Evolutionary conservation across 2,797 vertebrate genomes (phyloP), one percentile per base, ranked within the genome.

Genomic region (Pitangus sulphuratus): DNA sequence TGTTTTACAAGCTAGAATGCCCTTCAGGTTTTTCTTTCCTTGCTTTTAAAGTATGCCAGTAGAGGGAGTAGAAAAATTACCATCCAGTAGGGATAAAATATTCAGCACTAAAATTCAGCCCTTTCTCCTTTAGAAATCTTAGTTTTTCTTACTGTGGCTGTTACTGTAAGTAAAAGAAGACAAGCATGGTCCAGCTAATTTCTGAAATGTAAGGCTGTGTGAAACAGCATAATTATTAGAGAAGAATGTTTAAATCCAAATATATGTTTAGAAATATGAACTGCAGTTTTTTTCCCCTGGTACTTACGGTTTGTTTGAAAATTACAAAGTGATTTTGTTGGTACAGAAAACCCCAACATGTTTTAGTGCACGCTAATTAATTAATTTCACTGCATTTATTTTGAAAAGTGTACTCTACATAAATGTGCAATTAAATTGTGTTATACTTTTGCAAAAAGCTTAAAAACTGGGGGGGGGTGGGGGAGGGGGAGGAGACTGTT

Each of bases 61-160:
- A 95, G 88, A 91, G 95, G 89, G 91, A 92, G 91, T 86, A 72
- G 54, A 89, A 89, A 94, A 94, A 77, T 93, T 62, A 72, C 64
- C 30, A 6, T 91, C 37, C 11, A 17, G 50, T 48, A 56, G 66
- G 24, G 51, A 54, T 50, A 44, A 84, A 89, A 54, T 58, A 58
- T 28, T 64, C 70, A 57, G 57, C 58, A 11, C 45, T 88, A 25
- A 89, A 92, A 84, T 70, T 42, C 87, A 74, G 8, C 33, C 40
- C 21, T 86, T 90, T 91, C 40, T 77, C 30, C 31, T 81, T 87
- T 44, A 69, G 68, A 89, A 83, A 83, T 84, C 12, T 20, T 71
- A 44, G 18, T 51, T 48, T 77, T 70, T 77, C 39, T 4, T 65
- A 15, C 24, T 47, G 10, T 31, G 24, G 40, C 39, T 47, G 6